These are phyloP conservation scores for Tiliacea aurago DNA, from an alignment of 2,888 invertebrate species.

Conservation along the genomic window DNA sequence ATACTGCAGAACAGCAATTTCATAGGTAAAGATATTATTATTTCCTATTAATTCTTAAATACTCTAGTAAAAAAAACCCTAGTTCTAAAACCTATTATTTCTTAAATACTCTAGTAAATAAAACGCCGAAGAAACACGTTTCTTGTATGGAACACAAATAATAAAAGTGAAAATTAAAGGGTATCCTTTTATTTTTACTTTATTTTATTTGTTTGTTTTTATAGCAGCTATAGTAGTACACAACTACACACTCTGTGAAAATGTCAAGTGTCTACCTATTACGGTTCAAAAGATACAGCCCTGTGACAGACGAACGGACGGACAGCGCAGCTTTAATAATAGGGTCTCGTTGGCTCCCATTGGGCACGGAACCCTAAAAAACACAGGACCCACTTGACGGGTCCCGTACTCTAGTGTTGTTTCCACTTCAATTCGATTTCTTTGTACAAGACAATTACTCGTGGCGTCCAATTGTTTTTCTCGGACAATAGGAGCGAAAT, in stretches of 20 bases:
- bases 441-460: slow-evolving; percentile 58
- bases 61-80: no score
- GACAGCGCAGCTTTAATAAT: not conserved
- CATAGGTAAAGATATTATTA: no score
- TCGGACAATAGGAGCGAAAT: slow-evolving; percentile 25
- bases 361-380: not conserved
- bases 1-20: no score
- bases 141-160: not conserved
- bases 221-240: no score
- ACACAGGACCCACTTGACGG: slow-evolving; percentile 48
- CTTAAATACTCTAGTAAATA: no score
- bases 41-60: no score
- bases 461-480: slow-evolving; percentile 47
- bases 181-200: no score
- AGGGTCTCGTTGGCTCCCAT: no score
- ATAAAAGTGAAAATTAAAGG: no score
- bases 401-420: slow-evolving; percentile 43
- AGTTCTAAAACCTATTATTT: no score
- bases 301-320: not conserved
- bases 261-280: not conserved
- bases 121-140: no score
- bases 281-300: not conserved
- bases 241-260: not conserved
- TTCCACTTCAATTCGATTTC: slow-evolving; percentile 55
- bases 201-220: no score